phyloP scores from a whole-genome alignment of 2,888 invertebrate genomes.

The Synanthedon andrenaeformis region DNA sequence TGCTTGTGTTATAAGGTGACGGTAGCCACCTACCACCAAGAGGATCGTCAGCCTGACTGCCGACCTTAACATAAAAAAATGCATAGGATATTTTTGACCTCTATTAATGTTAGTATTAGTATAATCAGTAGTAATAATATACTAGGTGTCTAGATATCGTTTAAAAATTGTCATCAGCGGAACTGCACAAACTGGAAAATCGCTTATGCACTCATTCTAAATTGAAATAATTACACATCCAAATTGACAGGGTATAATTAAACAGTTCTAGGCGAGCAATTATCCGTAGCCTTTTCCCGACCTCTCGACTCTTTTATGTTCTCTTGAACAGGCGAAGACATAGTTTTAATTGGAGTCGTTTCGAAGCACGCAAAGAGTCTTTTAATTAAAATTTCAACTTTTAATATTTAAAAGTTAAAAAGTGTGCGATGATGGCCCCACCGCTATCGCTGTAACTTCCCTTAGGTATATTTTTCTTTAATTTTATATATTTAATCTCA shows the following conservation, averaged over 20 bases:
- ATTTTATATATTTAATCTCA: neutral
- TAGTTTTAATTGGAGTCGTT: constrained; percentile 65
- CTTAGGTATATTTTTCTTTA: constrained; percentile 16
- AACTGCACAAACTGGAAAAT: neutral
- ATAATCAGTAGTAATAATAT: too few relatives aligned
- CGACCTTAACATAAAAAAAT: too few relatives aligned
- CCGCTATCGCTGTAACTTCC: constrained; percentile 29
- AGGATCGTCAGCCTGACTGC: too few relatives aligned
- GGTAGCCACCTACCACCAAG: too few relatives aligned
- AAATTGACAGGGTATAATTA: constrained; percentile 23
- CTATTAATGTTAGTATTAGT: too few relatives aligned
- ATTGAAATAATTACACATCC: neutral
- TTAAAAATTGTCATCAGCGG: neutral
- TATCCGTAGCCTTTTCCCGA: constrained; percentile 41
- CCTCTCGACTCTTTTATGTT: constrained; percentile 40
- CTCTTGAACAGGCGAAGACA: constrained; percentile 40
- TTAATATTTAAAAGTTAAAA: constrained; percentile 26
- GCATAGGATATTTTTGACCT: too few relatives aligned
- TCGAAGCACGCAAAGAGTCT: constrained; percentile 43
- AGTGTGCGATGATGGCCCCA: constrained; percentile 8
- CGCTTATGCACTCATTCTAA: neutral
- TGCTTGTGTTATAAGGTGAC: too few relatives aligned
- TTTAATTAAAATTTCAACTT: constrained; percentile 59
- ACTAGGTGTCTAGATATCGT: too few relatives aligned
- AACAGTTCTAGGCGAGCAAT: constrained; percentile 37